phyloP scores from a whole-genome alignment of 2,797 vertebrate genomes.

The Pseudomugil gertrudae region DNA sequence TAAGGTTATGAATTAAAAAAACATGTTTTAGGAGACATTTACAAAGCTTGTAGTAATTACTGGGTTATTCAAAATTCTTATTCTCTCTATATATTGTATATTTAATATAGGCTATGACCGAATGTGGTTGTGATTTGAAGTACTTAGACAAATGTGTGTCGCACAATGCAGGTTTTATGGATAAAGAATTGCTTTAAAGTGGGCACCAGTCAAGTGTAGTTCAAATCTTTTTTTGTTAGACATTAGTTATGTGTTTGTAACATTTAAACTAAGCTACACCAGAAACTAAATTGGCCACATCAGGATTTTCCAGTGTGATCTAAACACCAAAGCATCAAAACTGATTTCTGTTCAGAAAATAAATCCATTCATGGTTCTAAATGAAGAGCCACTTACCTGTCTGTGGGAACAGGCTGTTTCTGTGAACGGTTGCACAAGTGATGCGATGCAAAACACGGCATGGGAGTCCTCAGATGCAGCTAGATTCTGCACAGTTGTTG shows the following conservation, averaged over 20 bases:
- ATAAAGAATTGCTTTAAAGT: background rate
- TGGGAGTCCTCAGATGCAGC: conserved; percentile 40
- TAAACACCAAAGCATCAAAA: background rate
- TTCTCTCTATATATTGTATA: too few relatives aligned
- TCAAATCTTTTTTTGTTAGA: background rate
- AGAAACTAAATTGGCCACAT: too few relatives aligned
- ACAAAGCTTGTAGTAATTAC: background rate
- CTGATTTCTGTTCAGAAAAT: conserved; percentile 8
- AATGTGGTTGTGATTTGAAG: too few relatives aligned
- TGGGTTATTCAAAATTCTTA: background rate
- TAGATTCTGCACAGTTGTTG: conserved; percentile 21
- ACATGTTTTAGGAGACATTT: background rate
- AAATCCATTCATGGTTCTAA: conserved; percentile 24
- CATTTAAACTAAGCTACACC: background rate
- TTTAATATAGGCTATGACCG: too few relatives aligned
- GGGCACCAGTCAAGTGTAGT: background rate
- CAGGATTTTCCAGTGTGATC: background rate
- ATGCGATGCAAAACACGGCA: conserved; percentile 8
- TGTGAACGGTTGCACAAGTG: conserved; percentile 22
- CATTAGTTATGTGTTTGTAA: background rate
- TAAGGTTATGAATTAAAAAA: background rate
- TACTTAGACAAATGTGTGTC: background rate
- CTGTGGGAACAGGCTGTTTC: conserved; percentile 13
- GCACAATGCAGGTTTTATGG: background rate
- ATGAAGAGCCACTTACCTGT: conserved; percentile 59